Evolutionary conservation across 2,888 invertebrate species (phyloP).

Genomic region (Ormyrus rosae): DNA sequence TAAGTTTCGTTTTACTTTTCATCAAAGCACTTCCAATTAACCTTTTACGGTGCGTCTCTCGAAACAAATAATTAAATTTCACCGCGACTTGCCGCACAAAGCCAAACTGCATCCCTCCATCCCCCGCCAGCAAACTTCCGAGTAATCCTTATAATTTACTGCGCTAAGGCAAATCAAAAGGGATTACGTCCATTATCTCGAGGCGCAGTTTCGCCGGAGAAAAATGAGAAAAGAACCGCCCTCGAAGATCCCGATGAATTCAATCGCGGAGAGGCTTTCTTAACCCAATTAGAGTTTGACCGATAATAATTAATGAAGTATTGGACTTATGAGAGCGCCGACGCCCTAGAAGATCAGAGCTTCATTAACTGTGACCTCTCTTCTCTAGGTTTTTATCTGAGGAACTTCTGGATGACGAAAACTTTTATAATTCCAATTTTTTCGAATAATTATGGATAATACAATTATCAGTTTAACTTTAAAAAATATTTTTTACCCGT

Average conservation of each 20-base stretch:
- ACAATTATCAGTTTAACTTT: too few relatives aligned
- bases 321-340: neutral
- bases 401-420: too few relatives aligned
- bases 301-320: constrained; percentile 50
- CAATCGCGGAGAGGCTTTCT: constrained; percentile 40
- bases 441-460: too few relatives aligned
- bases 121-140: constrained; percentile 1
- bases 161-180: constrained; percentile 40
- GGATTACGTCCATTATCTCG: constrained; percentile 45
- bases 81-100: constrained; percentile 3
- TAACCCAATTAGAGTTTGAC: constrained; percentile 49
- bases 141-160: constrained; percentile 26
- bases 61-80: constrained; percentile 48
- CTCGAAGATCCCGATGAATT: constrained; percentile 39
- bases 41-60: neutral
- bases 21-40: neutral
- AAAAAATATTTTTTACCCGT: too few relatives aligned
- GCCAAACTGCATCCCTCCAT: constrained; percentile 7
- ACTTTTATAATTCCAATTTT: too few relatives aligned
- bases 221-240: neutral
- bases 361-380: constrained; percentile 33
- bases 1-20: constrained; percentile 5
- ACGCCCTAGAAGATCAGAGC: neutral
- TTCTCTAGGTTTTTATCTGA: too few relatives aligned
- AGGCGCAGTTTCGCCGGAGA: neutral